phyloP scores from a whole-genome alignment of 2,797 vertebrate species.

The Lates japonicus region DNA sequence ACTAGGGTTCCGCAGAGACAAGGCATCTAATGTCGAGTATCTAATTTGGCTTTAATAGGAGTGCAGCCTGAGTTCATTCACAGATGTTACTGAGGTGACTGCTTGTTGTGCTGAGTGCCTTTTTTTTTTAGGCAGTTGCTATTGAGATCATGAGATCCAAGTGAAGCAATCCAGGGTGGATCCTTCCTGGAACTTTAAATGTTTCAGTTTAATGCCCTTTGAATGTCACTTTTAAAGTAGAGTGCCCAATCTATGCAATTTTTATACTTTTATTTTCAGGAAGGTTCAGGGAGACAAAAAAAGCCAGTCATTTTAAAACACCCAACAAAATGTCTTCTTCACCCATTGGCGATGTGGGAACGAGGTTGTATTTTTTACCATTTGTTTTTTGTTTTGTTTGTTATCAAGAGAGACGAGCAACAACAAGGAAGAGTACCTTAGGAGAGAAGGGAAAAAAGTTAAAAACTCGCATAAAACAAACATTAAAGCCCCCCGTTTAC shows the following conservation, averaged over 20 bases:
- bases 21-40: slow-evolving; percentile 39
- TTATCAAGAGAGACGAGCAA: slow-evolving; percentile 29
- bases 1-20: slow-evolving; percentile 28
- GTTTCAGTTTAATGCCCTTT: slow-evolving; percentile 41
- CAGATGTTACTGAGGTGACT: slow-evolving; percentile 39
- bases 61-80: slow-evolving; percentile 53
- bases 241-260: slow-evolving; percentile 52
- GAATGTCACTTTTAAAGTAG: slow-evolving; percentile 43
- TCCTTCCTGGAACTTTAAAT: slow-evolving; percentile 55
- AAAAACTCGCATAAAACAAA: slow-evolving; percentile 12
- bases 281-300: slow-evolving; percentile 22
- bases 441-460: slow-evolving; percentile 9
- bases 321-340: slow-evolving; percentile 32
- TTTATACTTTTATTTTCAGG: slow-evolving; percentile 60
- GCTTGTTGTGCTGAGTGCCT: slow-evolving; percentile 28
- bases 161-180: slow-evolving; percentile 14
- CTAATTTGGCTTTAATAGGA: slow-evolving; percentile 55
- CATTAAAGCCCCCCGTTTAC: slow-evolving; percentile 27
- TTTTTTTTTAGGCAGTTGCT: slow-evolving; percentile 1
- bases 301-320: slow-evolving; percentile 33
- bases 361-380: slow-evolving; percentile 17
- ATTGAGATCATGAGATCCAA: slow-evolving; percentile 30
- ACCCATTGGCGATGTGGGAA: slow-evolving; percentile 16
- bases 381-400: slow-evolving; percentile 39
- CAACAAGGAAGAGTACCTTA: neutral